These are phyloP conservation scores for Labroides dimidiatus DNA, from an alignment of 2,797 vertebrate species.

Conservation along the genomic window DNA sequence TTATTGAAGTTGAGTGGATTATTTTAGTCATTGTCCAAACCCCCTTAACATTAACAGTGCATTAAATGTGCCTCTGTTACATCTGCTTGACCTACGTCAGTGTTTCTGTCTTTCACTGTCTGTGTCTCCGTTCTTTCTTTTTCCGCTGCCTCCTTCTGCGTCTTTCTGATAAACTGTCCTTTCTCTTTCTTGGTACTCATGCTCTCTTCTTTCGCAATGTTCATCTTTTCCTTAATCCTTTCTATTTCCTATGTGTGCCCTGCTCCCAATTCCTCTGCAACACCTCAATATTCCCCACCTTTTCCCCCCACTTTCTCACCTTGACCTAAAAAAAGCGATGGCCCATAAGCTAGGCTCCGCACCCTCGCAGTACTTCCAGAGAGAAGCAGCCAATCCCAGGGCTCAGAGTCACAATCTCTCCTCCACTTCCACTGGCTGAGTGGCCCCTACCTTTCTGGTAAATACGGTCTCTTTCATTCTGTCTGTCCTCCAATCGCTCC, in stretches of 20 bases:
- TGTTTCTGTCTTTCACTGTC: constrained; percentile 52
- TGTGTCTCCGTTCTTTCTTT: constrained; percentile 38
- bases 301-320: constrained; percentile 22
- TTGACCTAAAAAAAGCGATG: constrained; percentile 68
- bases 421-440: constrained; percentile 85
- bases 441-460: constrained; percentile 81
- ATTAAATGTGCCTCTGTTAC: constrained; percentile 30
- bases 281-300: constrained; percentile 52
- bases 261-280: constrained; percentile 54
- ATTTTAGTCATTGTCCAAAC: not conserved
- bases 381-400: constrained; percentile 84
- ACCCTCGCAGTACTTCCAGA: constrained; percentile 86
- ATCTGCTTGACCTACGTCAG: constrained; percentile 35
- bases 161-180: constrained; percentile 59
- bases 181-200: constrained; percentile 56
- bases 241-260: constrained; percentile 66
- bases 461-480: constrained; percentile 79
- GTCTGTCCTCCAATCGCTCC: constrained; percentile 12
- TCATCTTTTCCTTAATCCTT: constrained; percentile 70
- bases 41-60: constrained; percentile 21
- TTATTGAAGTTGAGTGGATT: too few relatives aligned
- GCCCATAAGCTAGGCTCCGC: constrained; percentile 84
- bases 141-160: constrained; percentile 37
- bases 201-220: constrained; percentile 62
- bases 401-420: constrained; percentile 81